phyloP scores from a whole-genome alignment of 2,797 vertebrate species.

The Argya squamiceps region DNA sequence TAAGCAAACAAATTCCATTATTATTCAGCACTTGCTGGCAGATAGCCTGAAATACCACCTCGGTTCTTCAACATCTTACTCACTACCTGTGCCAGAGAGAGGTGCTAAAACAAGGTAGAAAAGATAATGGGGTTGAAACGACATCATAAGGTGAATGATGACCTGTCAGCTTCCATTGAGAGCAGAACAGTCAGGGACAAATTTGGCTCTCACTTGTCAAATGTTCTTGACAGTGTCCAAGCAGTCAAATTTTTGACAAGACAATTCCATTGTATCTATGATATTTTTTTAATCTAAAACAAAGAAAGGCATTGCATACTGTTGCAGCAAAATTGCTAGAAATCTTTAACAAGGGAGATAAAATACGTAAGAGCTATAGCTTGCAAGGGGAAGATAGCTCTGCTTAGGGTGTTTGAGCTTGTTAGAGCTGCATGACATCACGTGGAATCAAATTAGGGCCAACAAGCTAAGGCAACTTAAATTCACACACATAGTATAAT shows the following conservation, averaged over 20 bases:
- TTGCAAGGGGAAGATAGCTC: constrained; percentile 11
- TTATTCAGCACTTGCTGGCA: constrained; percentile 47
- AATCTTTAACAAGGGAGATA: constrained; percentile 35
- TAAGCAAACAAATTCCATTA: constrained; percentile 55
- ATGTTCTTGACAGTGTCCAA: constrained; percentile 20
- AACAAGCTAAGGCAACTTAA: constrained; percentile 16
- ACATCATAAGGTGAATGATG: constrained; percentile 53
- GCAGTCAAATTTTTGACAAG: constrained; percentile 53
- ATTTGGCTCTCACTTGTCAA: constrained; percentile 1
- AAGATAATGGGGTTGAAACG: constrained; percentile 45
- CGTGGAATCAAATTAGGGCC: background rate
- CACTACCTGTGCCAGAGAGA: constrained; percentile 35
- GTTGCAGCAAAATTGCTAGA: constrained; percentile 53
- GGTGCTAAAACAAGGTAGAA: constrained; percentile 53
- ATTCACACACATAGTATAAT: background rate
- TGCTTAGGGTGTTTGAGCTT: constrained; percentile 29
- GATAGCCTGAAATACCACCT: constrained; percentile 38
- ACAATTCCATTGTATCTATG: constrained; percentile 12
- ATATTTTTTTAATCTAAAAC: constrained; percentile 68
- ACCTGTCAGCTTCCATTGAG: constrained; percentile 41
- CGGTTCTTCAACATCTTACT: constrained; percentile 17
- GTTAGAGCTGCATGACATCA: constrained; percentile 20
- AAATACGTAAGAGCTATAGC: constrained; percentile 52
- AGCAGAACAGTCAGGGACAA: constrained; percentile 34
- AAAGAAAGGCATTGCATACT: constrained; percentile 58